Base-by-base conservation (phyloP, 2,888 invertebrate genomes). In the Pegoplata infirma region DNA sequence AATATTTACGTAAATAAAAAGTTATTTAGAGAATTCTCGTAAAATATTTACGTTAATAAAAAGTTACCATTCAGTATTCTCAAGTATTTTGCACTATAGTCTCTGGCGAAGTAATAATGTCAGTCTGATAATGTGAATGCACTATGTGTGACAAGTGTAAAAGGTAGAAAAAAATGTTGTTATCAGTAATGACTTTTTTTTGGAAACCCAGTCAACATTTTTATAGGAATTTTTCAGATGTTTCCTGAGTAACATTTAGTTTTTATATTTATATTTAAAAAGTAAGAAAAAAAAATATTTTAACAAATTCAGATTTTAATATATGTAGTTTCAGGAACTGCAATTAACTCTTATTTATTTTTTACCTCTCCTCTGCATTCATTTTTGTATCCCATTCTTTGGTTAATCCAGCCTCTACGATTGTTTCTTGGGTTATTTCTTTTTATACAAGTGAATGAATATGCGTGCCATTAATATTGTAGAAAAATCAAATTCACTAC, bases 41-140 rank as follows among this genome's bases (percentile, higher is more conserved):
- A n/a, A n/a, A n/a, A n/a, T n/a, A n/a, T n/a, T n/a, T n/a, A n/a
- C n/a, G n/a, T n/a, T n/a, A n/a, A n/a, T n/a, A n/a, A n/a, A n/a
- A n/a, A n/a, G n/a, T n/a, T n/a, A n/a, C n/a, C n/a, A n/a, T n/a
- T n/a, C n/a, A n/a, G n/a, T n/a, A n/a, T n/a, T n/a, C n/a, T n/a
- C n/a, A n/a, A n/a, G n/a, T n/a, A n/a, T n/a, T n/a, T 67, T 32
- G 5, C 32, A 7, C 12, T n/a, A 25, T 19, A 21, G 71, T 72
- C 63, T 72, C 53, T 63, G 55, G 36, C 46, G 12, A 23, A 47
- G 40, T 53, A 71, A 53, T 53, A 55, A 14, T 72, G 71, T 72
- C 71, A 72, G 46, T 63, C 46, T 55, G 55, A 63, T 63, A 47
- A 55, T 72, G 71, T 71, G 61, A 61, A 71, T 71, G 71, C 46